Evolutionary conservation across 1,140 invertebrate genomes (phyloP), one percentile per base, ranked within the genome.

Genomic region (Portunus trituberculatus): DNA sequence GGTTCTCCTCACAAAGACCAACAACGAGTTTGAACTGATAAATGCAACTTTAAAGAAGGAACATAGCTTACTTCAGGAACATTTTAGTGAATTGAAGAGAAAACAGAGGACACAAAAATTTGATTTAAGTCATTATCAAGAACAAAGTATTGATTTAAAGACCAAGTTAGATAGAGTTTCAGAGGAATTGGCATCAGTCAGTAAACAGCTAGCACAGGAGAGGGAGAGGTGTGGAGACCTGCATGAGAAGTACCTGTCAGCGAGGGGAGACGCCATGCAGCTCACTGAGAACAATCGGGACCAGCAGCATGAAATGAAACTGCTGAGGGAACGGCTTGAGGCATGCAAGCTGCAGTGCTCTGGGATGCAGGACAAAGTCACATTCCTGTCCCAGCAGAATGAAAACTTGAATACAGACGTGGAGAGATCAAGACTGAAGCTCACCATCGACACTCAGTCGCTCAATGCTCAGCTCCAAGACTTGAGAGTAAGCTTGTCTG

Each of bases 11-110:
- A 86, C 87, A 84, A 95, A 90, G 29, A 96, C 31, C 91, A 32
- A 86, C 25, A 76, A 39, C 48, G 92, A 94, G 28, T 82, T 93
- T 8, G 91, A 91, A 45, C 46, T 96, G 12, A 31, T 82, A 4
- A 83, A 91, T n/a, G 96, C 94, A 90, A 95, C 93, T 28, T 31
- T 95, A 12, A 96, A 93, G 48, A 95, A 96, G 86, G 94, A 96
- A 12, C 94, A 86, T 7, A 95, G 28, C n/a, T 52, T 96, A 29
- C 92, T 96, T 45, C 93, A 95, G 46, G 96, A 95, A 48, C 82
- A 91, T 8, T 95, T 76, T 32, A 76, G 84, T 90, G 89, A 91
- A 2, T 67, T 93, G 25, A 96, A 95, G 32, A 84, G 87, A 10
- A 93, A 95, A 39, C n/a, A 83, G 14, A 95, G 96, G 28, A 95